phyloP scores from a whole-genome alignment of 2,113 vertebrate genomes.

The Burhinus bistriatus region DNA sequence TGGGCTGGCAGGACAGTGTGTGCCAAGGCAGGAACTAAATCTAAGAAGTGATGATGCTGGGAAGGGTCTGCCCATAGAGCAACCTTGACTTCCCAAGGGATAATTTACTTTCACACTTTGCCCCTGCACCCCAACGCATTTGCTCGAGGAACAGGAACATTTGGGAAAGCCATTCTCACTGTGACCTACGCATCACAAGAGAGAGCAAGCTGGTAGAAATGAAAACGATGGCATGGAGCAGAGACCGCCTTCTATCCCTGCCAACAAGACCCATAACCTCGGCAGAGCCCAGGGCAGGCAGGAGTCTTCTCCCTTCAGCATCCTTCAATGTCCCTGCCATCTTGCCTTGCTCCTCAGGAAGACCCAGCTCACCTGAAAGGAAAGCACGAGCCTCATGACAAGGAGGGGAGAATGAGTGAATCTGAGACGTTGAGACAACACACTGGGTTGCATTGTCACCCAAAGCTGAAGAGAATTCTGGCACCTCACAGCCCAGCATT shows the following conservation, averaged over 20 bases:
- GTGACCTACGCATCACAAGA: not conserved
- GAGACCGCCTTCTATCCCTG: not conserved
- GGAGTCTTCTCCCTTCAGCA: not conserved
- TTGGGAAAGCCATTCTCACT: not conserved
- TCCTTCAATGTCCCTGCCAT: not conserved
- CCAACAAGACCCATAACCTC: fast-evolving
- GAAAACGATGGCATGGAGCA: not conserved
- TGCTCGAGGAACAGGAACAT: not conserved
- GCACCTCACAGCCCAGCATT: not conserved
- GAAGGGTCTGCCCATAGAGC: not conserved
- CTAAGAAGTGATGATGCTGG: not conserved
- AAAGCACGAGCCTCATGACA: not conserved
- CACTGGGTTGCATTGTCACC: not conserved
- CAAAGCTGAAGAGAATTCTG: not conserved
- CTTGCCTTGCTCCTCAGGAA: not conserved
- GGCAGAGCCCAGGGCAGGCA: fast-evolving
- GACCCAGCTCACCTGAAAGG: not conserved
- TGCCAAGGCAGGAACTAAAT: not conserved
- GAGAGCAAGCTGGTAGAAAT: not conserved
- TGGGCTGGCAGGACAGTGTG: not conserved
- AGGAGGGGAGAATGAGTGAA: not conserved
- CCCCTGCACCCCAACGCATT: fast-evolving
- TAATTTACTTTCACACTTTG: not conserved
- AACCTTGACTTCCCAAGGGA: not conserved
- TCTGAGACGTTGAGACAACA: not conserved